Percentiles rank a stretch among this genome's conserved stretches.
Evolutionary conservation across 2,797 vertebrate genomes (phyloP).

Genomic region (Erethizon dorsatum): DNA sequence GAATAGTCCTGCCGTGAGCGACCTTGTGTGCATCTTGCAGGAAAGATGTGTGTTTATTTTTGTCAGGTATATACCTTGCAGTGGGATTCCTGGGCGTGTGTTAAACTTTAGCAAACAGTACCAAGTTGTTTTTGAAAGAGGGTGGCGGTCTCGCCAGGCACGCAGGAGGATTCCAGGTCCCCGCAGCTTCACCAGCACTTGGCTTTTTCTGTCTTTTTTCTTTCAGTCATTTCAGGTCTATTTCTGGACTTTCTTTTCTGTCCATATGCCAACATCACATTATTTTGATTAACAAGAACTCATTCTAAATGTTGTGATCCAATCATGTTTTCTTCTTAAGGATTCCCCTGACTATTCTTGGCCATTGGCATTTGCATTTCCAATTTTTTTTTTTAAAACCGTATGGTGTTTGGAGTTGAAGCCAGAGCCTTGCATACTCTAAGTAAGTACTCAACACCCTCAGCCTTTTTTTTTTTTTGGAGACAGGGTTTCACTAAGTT

Average conservation of each 20-base stretch:
- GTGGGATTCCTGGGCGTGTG: background rate
- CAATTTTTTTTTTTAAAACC: background rate
- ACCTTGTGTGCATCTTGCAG: background rate
- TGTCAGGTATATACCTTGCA: constrained; percentile 9
- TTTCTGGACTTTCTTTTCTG: background rate
- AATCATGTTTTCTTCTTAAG: background rate
- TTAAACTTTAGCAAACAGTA: background rate
- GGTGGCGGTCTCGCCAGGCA: background rate
- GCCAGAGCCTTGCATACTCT: background rate
- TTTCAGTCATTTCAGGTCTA: background rate
- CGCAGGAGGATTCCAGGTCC: background rate
- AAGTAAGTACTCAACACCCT: background rate
- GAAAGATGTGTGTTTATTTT: background rate
- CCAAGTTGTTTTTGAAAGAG: background rate
- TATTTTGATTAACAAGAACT: background rate
- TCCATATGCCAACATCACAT: background rate
- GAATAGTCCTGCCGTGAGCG: background rate
- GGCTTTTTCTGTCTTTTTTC: background rate
- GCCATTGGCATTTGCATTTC: background rate
- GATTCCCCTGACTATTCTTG: background rate
- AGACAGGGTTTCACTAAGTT: background rate
- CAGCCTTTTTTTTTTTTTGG: background rate
- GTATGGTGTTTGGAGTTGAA: background rate
- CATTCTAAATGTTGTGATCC: no score
- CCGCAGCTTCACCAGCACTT: background rate